Evolutionary conservation across 2,113 vertebrate species (phyloP).

Genomic region (Riparia riparia): DNA sequence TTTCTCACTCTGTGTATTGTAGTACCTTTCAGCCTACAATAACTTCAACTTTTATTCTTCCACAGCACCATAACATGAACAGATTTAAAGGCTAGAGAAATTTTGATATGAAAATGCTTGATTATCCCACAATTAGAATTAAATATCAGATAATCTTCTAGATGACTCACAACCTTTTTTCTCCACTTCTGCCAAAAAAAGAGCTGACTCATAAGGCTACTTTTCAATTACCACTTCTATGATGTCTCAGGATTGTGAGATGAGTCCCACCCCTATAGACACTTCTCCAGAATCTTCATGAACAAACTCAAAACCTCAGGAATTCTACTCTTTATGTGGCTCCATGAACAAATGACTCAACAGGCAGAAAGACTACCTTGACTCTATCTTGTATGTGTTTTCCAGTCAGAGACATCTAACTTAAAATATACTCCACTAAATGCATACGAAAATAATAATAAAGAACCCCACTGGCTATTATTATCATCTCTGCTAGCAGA

Average conservation of each 20-base stretch:
- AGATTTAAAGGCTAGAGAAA: neutral
- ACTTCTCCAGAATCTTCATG: neutral
- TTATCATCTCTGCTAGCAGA: neutral
- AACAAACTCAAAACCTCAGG: neutral
- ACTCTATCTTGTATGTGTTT: neutral
- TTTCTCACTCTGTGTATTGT: neutral
- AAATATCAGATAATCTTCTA: neutral
- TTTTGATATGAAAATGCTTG: neutral
- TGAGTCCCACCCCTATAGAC: neutral
- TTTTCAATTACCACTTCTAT: neutral
- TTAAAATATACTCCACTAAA: neutral
- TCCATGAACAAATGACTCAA: neutral
- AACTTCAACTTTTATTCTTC: neutral
- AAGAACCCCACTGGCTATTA: neutral
- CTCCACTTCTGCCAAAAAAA: neutral
- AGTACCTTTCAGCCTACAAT: neutral
- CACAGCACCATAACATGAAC: neutral
- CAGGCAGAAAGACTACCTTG: neutral
- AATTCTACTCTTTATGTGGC: neutral
- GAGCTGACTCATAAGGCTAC: neutral
- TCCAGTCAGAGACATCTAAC: neutral
- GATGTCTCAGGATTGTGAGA: neutral
- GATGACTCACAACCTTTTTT: neutral
- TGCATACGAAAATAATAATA: neutral
- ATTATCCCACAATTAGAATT: neutral